Evolutionary conservation across 1,140 invertebrate genomes (phyloP), one percentile per base, ranked within the genome.

Genomic region (Conus betulinus): DNA sequence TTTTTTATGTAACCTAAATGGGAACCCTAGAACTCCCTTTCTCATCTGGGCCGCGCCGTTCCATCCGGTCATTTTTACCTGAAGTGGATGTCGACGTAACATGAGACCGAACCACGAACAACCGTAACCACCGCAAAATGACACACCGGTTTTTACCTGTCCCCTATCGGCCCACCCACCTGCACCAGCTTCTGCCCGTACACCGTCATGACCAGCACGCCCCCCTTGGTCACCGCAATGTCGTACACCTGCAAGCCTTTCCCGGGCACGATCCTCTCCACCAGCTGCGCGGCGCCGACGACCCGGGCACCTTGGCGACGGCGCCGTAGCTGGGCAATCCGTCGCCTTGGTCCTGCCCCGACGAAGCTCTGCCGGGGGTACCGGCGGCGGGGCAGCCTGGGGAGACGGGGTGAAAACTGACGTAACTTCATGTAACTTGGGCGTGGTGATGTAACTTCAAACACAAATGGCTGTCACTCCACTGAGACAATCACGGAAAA

Each of bases 131-230:
- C 20, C 20, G 13, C 71, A 39, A 39, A 39, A 39, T 39, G 39
- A 39, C 39, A 39, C 39, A 39, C 39, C 39, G 39, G 39, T 5
- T n/a, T 76, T 23, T 76, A 13, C 8, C 20, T 76, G 8, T 76
- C 71, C n/a, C 25, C 23, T 4, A 23, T n/a, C 23, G 13, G 13
- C 20, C n/a, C 39, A 39, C 67, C n/a, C n/a, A 74, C 84, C 74
- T 85, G 81, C 11, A 88, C 88, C 17, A 39, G 4, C 23, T 88
- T 85, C 25, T 81, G n/a, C 13, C 84, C 88, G 55, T 78, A 83
- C 15, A 52, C 78, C 5, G 84, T 85, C 88, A 88, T 88, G 76
- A 88, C 84, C 25, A 88, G 11, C 15, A n/a, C 39, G 53, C 88
- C 88, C 15, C n/a, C n/a, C 52, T 84, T 20, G 27, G 71, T 76